Evolutionary conservation across 2,888 invertebrate genomes (phyloP).

Genomic region (Cryptocephalus moraei): DNA sequence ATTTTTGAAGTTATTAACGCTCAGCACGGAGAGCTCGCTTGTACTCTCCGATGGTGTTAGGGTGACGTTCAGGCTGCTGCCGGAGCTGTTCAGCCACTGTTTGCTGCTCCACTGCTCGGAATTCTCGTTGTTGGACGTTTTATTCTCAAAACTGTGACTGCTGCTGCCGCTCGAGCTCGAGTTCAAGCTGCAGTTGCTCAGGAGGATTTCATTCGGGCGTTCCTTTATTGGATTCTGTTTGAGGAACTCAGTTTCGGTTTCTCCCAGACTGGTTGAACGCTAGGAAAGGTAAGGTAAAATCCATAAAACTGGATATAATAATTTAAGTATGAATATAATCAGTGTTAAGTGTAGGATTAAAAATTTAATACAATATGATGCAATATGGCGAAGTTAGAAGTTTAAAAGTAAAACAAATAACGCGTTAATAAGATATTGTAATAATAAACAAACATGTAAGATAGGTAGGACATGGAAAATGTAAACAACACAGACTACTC

Average conservation of each 20-base stretch:
- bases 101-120: slow-evolving; percentile 31
- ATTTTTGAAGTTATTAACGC: slow-evolving; percentile 21
- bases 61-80: slow-evolving; percentile 31
- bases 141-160: slow-evolving; percentile 36
- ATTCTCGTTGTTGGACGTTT: slow-evolving; percentile 19
- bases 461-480: no score
- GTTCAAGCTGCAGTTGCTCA: slow-evolving; percentile 47
- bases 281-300: no score
- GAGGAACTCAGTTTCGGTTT: slow-evolving; percentile 9
- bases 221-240: slow-evolving; percentile 14
- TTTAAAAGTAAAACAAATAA: no score
- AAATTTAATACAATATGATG: no score
- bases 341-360: no score
- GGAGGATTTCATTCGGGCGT: slow-evolving; percentile 34
- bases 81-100: slow-evolving; percentile 32
- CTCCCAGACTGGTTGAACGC: slow-evolving; percentile 4
- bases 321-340: no score
- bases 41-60: slow-evolving; percentile 33
- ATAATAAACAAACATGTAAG: no score
- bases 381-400: no score
- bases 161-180: slow-evolving; percentile 42
- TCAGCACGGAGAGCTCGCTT: slow-evolving; percentile 30
- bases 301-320: no score
- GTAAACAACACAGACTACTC: no score
- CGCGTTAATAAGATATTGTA: no score